phyloP scores from a whole-genome alignment of 2,888 invertebrate genomes.

The Mythimna lalbum region DNA sequence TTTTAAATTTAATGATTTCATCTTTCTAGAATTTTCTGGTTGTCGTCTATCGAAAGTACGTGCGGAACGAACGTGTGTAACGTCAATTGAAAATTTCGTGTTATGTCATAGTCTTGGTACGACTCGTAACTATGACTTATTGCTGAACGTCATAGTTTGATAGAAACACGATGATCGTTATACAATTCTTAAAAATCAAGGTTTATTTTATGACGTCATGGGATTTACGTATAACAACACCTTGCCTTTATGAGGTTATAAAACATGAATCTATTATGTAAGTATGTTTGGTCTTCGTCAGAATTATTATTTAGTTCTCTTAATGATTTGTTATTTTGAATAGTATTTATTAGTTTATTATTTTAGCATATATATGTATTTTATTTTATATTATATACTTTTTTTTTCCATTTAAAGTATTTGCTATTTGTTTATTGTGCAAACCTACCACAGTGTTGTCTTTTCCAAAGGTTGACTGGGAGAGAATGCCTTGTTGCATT shows the following conservation, averaged over 20 bases:
- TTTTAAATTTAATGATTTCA: not conserved
- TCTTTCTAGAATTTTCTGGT: not conserved
- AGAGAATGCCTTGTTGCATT: no score
- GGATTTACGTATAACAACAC: conserved; percentile 3
- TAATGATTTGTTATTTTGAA: no score
- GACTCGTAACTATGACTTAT: conserved; percentile 17
- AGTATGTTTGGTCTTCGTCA: no score
- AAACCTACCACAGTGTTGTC: no score
- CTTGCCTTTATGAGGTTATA: not conserved
- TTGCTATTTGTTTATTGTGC: no score
- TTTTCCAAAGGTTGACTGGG: no score
- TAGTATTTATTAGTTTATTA: no score
- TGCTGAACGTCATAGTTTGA: conserved; percentile 28
- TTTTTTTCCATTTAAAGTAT: no score
- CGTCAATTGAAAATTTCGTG: conserved; percentile 30
- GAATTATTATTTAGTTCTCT: no score
- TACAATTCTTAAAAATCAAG: not conserved
- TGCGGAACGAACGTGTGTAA: not conserved
- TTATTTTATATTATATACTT: no score
- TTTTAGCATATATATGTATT: no score
- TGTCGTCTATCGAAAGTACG: not conserved
- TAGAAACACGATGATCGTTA: not conserved
- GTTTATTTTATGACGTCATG: conserved; percentile 18
- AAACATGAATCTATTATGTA: not conserved
- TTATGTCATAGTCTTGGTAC: conserved; percentile 33